phyloP scores from a whole-genome alignment of 2,797 vertebrate species.

The Agapornis canus region DNA sequence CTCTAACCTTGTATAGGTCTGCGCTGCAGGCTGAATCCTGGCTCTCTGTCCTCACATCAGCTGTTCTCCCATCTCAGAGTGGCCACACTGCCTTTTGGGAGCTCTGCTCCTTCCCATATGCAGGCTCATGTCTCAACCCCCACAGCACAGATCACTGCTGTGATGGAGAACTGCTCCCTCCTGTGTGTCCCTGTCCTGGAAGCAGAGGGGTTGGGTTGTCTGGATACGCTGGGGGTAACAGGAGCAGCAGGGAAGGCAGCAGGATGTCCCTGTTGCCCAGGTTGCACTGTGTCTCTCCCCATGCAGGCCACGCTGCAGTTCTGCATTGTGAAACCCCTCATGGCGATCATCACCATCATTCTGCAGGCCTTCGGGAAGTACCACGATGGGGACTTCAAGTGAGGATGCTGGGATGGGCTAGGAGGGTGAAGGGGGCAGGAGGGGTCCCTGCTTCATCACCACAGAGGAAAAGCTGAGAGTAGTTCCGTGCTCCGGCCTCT shows the following conservation, averaged over 20 bases:
- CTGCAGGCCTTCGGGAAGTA: constrained; percentile 95
- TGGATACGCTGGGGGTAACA: not conserved
- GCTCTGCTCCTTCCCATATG: not conserved
- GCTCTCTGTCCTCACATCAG: not conserved
- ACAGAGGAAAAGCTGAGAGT: not conserved
- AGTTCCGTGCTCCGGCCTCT: not conserved
- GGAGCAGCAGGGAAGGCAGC: not conserved
- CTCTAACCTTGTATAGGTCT: not conserved
- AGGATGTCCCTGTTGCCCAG: not conserved
- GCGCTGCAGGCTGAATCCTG: not conserved
- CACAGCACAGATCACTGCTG: not conserved
- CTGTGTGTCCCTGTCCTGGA: not conserved
- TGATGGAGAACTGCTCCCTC: not conserved
- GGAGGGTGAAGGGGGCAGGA: not conserved
- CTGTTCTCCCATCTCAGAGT: accelerated
- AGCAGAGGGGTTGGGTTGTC: not conserved
- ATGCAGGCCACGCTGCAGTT: constrained; percentile 95
- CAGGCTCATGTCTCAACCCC: not conserved
- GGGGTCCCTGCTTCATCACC: not conserved
- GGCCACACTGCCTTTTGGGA: not conserved
- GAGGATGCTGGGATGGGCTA: constrained; percentile 60
- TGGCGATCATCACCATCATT: constrained; percentile 92
- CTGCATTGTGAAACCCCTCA: constrained; percentile 95
- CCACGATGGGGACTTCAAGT: constrained; percentile 97
- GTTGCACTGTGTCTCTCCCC: not conserved